phyloP scores from a whole-genome alignment of 2,888 invertebrate species.

The Trissonchulus latispiculum region DNA sequence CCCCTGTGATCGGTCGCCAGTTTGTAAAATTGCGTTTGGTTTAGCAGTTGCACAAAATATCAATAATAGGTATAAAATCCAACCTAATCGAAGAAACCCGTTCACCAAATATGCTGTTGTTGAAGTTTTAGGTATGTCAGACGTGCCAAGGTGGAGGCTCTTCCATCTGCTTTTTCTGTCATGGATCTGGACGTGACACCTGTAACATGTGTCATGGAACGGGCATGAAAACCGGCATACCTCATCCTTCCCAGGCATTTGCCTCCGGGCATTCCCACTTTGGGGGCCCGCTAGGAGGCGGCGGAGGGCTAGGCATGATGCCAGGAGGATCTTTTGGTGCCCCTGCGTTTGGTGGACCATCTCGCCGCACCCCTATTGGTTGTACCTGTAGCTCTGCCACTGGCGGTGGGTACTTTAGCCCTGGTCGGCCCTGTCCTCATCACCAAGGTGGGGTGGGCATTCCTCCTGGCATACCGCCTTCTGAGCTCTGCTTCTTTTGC shows the following conservation, averaged over 20 bases:
- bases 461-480: constrained; percentile 40
- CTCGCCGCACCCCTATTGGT: not conserved
- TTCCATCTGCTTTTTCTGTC: constrained; percentile 40
- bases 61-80: too few relatives aligned
- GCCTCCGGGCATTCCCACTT: constrained; percentile 41
- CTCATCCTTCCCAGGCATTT: constrained; percentile 33
- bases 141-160: constrained; percentile 37
- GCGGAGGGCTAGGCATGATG: too few relatives aligned
- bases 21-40: too few relatives aligned
- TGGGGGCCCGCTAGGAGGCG: constrained; percentile 28
- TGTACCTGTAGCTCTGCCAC: not conserved
- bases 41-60: too few relatives aligned
- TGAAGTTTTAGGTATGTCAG: constrained; percentile 28
- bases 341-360: not conserved
- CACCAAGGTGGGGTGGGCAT: constrained; percentile 21
- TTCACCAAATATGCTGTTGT: too few relatives aligned
- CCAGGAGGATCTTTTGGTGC: constrained; percentile 5
- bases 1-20: too few relatives aligned
- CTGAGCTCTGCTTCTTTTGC: constrained; percentile 42
- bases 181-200: constrained; percentile 40
- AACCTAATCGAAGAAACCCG: too few relatives aligned
- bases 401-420: constrained; percentile 13
- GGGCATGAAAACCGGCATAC: constrained; percentile 44
- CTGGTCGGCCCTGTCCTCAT: constrained; percentile 5
- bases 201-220: constrained; percentile 42